These are phyloP conservation scores for Hylomyscus alleni DNA, from an alignment of 2,797 vertebrate genomes.

Conservation along the genomic window DNA sequence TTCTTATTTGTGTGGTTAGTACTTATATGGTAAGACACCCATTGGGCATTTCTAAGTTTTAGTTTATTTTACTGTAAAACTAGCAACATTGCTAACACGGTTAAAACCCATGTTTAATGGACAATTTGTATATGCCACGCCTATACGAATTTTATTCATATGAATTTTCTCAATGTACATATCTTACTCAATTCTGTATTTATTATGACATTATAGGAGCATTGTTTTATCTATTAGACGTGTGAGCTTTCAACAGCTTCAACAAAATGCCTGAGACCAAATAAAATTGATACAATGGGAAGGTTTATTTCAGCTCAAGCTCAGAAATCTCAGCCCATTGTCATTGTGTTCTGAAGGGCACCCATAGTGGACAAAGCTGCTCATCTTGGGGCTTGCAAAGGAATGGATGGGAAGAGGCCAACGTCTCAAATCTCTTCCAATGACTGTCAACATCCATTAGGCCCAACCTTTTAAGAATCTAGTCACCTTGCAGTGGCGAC, in stretches of 20 bases:
- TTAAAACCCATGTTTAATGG: not conserved
- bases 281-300: not conserved
- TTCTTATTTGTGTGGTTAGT: not conserved
- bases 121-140: not conserved
- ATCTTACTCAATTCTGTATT: not conserved
- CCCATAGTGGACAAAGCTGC: not conserved
- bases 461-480: not conserved
- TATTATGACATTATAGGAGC: not conserved
- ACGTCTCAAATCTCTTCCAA: not conserved
- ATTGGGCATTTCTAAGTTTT: not conserved
- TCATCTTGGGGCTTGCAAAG: not conserved
- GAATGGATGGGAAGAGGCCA: not conserved
- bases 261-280: not conserved
- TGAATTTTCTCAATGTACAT: not conserved
- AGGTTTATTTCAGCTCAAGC: not conserved
- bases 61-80: constrained; percentile 40
- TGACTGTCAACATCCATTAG: not conserved
- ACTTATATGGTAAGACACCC: not conserved
- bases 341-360: not conserved
- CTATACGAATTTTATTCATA: not conserved
- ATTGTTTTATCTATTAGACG: not conserved
- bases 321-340: not conserved
- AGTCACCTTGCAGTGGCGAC: not conserved
- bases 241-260: not conserved
- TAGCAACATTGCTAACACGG: not conserved